Percentiles rank a stretch among this genome's conserved stretches.
Conservation (phyloP, 2,797 vertebrate genomes). For the Linurgus olivaceus region DNA sequence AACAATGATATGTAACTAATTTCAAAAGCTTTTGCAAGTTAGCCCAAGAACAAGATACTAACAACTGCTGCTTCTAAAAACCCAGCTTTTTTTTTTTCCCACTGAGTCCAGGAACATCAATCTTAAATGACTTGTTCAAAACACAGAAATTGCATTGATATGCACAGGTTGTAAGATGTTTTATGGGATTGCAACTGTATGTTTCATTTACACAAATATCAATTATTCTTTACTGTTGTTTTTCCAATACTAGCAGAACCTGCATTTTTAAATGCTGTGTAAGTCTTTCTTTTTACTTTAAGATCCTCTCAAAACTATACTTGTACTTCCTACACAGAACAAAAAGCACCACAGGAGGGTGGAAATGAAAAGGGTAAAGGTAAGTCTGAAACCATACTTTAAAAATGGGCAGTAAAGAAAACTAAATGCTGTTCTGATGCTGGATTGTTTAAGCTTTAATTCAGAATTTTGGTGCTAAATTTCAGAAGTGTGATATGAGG, state of each 20-base stretch:
- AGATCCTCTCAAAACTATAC: conserved; percentile 62
- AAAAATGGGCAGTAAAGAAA: background rate
- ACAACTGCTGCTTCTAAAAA: background rate
- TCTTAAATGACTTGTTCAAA: background rate
- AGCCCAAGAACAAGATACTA: background rate
- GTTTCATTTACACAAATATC: background rate
- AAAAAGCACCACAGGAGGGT: conserved; percentile 63
- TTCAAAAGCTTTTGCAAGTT: background rate
- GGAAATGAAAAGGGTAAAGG: conserved; percentile 71
- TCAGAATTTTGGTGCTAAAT: background rate
- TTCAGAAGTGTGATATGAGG: background rate
- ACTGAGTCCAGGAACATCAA: background rate
- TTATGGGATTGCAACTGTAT: background rate
- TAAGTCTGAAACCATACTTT: conserved; percentile 51
- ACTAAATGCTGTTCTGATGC: background rate
- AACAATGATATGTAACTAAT: background rate
- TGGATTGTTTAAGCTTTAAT: background rate
- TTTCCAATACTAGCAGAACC: background rate
- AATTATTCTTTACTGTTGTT: background rate
- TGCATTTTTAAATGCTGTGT: background rate
- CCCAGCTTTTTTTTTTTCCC: background rate
- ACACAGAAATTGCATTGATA: background rate
- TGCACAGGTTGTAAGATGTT: background rate
- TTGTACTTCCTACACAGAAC: conserved; percentile 77
- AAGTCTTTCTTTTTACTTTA: conserved; percentile 53